Evolutionary conservation across 2,888 invertebrate species (phyloP).

Genomic region (Ennomos fuscantarius): DNA sequence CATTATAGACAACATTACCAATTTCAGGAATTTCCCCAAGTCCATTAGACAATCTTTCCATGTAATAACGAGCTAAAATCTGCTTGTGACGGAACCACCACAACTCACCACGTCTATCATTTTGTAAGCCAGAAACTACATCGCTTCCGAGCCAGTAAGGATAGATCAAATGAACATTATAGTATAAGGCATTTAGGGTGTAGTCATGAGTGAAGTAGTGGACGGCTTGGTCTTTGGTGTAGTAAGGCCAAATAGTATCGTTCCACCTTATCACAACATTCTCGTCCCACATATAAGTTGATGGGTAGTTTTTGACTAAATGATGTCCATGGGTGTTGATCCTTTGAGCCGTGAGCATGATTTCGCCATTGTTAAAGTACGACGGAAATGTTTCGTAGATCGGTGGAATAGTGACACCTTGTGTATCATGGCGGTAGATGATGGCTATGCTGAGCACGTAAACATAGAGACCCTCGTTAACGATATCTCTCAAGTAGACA

Average conservation of each 20-base stretch:
- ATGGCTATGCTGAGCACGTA: constrained; percentile 87
- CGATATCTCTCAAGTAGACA: constrained; percentile 87
- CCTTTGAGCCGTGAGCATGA: constrained; percentile 88
- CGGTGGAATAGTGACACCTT: constrained; percentile 88
- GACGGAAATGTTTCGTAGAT: constrained; percentile 90
- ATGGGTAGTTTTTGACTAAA: constrained; percentile 59
- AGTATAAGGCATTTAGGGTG: constrained; percentile 87
- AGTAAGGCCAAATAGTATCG: constrained; percentile 84
- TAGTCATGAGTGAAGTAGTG: constrained; percentile 91
- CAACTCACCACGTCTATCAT: constrained; percentile 87
- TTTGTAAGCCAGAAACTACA: constrained; percentile 72
- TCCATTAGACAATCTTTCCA: constrained; percentile 90
- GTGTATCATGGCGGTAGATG: constrained; percentile 86
- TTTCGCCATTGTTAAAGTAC: constrained; percentile 88
- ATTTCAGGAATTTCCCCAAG: constrained; percentile 87
- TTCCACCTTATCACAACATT: constrained; percentile 86
- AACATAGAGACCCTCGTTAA: constrained; percentile 89
- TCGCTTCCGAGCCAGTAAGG: constrained; percentile 87
- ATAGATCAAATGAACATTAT: constrained; percentile 85
- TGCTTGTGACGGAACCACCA: constrained; percentile 86
- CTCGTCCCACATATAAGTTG: constrained; percentile 69
- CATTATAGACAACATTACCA: constrained; percentile 82
- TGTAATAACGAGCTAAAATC: constrained; percentile 88
- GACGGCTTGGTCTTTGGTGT: constrained; percentile 84
- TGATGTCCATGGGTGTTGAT: constrained; percentile 75